A percentile compares a stretch with the other conserved stretches of the same genome.
Conservation (phyloP, 2,888 invertebrate species). For the Tachina fera region DNA sequence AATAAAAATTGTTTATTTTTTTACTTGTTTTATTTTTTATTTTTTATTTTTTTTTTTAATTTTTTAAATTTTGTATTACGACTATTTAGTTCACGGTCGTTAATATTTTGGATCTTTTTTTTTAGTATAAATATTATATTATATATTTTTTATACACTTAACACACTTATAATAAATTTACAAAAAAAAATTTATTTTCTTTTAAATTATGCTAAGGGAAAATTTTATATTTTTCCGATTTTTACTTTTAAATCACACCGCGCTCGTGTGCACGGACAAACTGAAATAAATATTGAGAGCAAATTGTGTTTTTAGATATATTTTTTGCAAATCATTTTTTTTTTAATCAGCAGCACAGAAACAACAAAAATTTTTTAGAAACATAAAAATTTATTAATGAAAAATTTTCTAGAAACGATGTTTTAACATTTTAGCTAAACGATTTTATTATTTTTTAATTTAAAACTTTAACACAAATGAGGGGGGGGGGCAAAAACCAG, state of each 20-base stretch:
- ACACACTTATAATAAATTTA: neutral
- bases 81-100: conserved; percentile 44
- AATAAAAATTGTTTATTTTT: neutral
- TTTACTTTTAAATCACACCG: conserved; percentile 57
- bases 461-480: too few relatives aligned
- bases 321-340: conserved; percentile 52
- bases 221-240: conserved; percentile 57
- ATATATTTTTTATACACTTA: conserved; percentile 6
- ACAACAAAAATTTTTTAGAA: conserved; percentile 20
- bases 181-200: neutral
- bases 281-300: conserved; percentile 63
- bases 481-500: neutral
- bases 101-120: neutral
- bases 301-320: conserved; percentile 51
- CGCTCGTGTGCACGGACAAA: conserved; percentile 59
- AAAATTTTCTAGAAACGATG: neutral
- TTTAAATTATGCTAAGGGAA: conserved; percentile 20
- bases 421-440: neutral
- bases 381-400: conserved; percentile 11
- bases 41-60: neutral
- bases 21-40: neutral
- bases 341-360: conserved; percentile 5
- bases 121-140: too few relatives aligned
- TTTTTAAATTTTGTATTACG: neutral
- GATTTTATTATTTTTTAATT: too few relatives aligned